phyloP scores from a whole-genome alignment of 1,140 invertebrate genomes.

The Drosophila dunni region DNA sequence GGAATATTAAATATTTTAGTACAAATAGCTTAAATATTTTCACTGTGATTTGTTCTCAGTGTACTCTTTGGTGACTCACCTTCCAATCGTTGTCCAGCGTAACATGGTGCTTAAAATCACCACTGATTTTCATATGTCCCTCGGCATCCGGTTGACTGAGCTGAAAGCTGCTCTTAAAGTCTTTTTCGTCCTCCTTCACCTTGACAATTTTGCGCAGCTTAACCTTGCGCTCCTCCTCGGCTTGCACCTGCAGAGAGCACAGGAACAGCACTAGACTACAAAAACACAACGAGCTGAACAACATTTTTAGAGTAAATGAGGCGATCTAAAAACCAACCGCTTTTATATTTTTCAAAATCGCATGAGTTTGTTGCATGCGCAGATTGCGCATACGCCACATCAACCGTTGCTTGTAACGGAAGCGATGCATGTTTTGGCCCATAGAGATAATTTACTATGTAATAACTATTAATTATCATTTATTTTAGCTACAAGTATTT shows the following conservation, averaged over 20 bases:
- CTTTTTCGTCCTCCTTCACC: conserved; percentile 23
- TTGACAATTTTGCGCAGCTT: conserved; percentile 54
- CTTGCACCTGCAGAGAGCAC: neutral
- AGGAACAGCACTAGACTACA: conserved; percentile 27
- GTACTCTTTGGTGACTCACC: conserved; percentile 27
- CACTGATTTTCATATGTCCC: conserved; percentile 36
- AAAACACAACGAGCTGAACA: neutral
- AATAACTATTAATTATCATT: neutral
- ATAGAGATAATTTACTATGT: neutral
- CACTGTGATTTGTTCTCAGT: too few species aligned
- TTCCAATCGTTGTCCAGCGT: conserved; percentile 65
- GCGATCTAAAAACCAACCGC: too few species aligned
- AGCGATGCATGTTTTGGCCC: conserved; percentile 1
- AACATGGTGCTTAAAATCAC: conserved; percentile 41
- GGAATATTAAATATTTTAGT: too few species aligned
- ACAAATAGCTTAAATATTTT: neutral
- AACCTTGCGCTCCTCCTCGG: conserved; percentile 14
- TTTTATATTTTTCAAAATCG: conserved; percentile 1
- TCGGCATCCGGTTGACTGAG: conserved; percentile 40
- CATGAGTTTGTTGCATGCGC: neutral
- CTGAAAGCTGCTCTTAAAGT: conserved; percentile 34
- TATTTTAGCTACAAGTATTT: neutral
- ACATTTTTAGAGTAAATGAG: conserved; percentile 31
- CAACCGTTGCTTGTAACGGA: conserved; percentile 6
- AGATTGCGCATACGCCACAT: conserved; percentile 27